A percentile compares a stretch with the other conserved stretches of the same genome.
These are phyloP conservation scores for Notiomystis cincta DNA, from an alignment of 2,113 vertebrate species.

Conservation along the genomic window DNA sequence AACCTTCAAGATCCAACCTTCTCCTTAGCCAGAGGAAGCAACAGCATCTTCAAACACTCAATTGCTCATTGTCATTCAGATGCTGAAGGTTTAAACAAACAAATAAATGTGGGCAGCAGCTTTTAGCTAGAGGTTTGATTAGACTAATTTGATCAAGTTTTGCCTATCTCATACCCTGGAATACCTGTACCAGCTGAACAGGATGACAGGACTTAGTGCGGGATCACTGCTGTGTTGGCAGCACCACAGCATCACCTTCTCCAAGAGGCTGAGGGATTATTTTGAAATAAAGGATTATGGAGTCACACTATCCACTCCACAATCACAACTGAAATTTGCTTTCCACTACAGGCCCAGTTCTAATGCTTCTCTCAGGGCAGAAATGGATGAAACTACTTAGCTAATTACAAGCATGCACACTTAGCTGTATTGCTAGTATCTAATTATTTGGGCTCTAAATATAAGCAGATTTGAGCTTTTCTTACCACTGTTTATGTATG, in stretches of 20 bases:
- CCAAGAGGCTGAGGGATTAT: fast-evolving
- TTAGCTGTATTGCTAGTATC: not conserved
- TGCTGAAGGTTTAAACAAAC: not conserved
- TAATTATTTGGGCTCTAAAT: not conserved
- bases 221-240: not conserved
- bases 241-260: not conserved
- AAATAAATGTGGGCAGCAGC: not conserved
- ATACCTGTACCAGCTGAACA: not conserved
- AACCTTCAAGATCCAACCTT: fast-evolving
- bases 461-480: not conserved
- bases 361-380: not conserved
- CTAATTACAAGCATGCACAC: not conserved
- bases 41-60: not conserved
- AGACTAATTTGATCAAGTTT: not conserved
- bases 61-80: not conserved
- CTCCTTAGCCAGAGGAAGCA: not conserved
- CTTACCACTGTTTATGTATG: not conserved
- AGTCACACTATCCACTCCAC: not conserved
- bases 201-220: not conserved
- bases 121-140: not conserved
- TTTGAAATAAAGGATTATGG: not conserved
- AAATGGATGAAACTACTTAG: not conserved
- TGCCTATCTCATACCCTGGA: not conserved
- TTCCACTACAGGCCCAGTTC: not conserved
- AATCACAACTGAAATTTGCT: not conserved